Conservation (phyloP, 1,140 invertebrate genomes). For the Drosophila gunungcola region DNA sequence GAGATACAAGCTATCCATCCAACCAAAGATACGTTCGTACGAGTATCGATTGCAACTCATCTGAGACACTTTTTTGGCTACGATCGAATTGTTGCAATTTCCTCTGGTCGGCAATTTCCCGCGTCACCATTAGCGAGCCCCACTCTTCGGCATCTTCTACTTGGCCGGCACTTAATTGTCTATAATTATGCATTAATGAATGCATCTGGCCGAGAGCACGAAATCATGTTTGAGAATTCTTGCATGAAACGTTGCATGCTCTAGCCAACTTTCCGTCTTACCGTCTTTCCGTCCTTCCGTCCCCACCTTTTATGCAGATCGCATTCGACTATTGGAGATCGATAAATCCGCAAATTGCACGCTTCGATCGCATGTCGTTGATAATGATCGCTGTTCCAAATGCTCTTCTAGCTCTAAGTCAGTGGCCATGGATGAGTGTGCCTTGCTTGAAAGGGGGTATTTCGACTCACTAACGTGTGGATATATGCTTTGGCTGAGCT, state of each 20-base stretch:
- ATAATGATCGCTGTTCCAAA: slow-evolving; percentile 63
- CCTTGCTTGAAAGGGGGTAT: not conserved
- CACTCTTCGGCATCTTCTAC: slow-evolving; percentile 2
- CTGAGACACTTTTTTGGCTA: slow-evolving; percentile 36
- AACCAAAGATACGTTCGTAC: slow-evolving; percentile 17
- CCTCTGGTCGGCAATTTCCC: slow-evolving; percentile 65
- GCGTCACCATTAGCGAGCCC: slow-evolving; percentile 62
- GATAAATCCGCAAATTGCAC: slow-evolving; percentile 81
- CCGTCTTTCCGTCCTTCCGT: not conserved
- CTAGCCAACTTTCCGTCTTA: slow-evolving; percentile 2
- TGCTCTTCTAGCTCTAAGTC: slow-evolving; percentile 47
- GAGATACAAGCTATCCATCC: slow-evolving; percentile 26
- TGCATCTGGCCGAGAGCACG: slow-evolving; percentile 79
- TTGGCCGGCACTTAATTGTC: slow-evolving; percentile 68
- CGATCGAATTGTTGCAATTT: slow-evolving; percentile 64
- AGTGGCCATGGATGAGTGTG: slow-evolving; percentile 40
- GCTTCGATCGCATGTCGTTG: slow-evolving; percentile 72
- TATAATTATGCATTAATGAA: slow-evolving; percentile 82
- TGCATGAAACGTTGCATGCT: slow-evolving; percentile 78
- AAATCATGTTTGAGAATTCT: slow-evolving; percentile 77
- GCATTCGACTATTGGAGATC: slow-evolving; percentile 69
- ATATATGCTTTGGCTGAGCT: not conserved
- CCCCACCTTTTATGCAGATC: slow-evolving; percentile 41
- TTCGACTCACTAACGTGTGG: not conserved
- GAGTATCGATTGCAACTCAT: slow-evolving; percentile 55